These are phyloP conservation scores for Pipra filicauda DNA, from an alignment of 2,113 vertebrate genomes.

Conservation along the genomic window DNA sequence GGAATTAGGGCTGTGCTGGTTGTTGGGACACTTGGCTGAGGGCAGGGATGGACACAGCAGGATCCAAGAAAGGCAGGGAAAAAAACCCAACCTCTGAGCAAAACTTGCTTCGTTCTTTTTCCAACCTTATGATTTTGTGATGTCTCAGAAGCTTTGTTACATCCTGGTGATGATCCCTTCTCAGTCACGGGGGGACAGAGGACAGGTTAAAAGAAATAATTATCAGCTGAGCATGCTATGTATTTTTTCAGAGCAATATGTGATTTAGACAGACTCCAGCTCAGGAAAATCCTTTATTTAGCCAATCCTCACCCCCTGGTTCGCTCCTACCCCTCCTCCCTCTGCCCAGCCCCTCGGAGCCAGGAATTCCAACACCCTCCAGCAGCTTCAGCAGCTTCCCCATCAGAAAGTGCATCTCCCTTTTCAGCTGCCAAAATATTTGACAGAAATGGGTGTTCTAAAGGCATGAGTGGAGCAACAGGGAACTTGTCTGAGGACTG, in stretches of 20 bases:
- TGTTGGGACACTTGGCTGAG: neutral
- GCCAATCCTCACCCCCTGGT: too few species aligned
- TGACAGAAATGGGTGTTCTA: too few species aligned
- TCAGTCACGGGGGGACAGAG: neutral
- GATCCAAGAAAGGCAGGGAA: neutral
- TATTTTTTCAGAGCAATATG: neutral
- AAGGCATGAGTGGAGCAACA: too few species aligned
- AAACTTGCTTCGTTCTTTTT: neutral
- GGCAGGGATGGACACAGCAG: neutral
- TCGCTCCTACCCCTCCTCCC: too few species aligned
- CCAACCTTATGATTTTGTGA: neutral
- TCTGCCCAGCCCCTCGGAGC: too few species aligned
- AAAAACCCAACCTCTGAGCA: neutral
- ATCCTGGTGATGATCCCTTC: neutral
- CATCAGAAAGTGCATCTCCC: too few species aligned
- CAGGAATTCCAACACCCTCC: too few species aligned
- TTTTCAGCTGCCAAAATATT: too few species aligned
- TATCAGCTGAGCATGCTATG: neutral
- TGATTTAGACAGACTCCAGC: neutral
- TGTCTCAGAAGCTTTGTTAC: neutral
- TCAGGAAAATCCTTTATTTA: too few species aligned
- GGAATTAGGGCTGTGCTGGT: too few species aligned
- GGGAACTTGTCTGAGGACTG: too few species aligned
- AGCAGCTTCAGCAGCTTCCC: too few species aligned
- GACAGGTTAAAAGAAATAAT: neutral